phyloP scores from a whole-genome alignment of 2,113 vertebrate genomes.

The Taxidea taxus region DNA sequence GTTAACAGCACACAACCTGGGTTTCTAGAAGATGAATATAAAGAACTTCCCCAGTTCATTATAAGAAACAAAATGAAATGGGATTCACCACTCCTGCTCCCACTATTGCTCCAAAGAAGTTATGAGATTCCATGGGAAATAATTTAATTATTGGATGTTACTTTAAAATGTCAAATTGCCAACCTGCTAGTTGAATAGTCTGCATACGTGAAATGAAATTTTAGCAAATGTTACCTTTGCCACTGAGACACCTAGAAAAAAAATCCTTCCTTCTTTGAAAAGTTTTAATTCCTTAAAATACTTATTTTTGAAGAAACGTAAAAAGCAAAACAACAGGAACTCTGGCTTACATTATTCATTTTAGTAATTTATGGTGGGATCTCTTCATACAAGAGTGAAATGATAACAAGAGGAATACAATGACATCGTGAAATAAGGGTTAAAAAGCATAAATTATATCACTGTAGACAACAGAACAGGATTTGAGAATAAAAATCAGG shows the following conservation, averaged over 20 bases:
- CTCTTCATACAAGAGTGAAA: not conserved
- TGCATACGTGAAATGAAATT: conserved; percentile 1
- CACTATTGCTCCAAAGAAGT: conserved; percentile 14
- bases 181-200: conserved; percentile 29
- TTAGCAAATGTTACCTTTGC: conserved; percentile 21
- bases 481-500: not conserved
- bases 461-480: not conserved
- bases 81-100: conserved; percentile 15
- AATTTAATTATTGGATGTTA: conserved; percentile 29
- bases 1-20: not conserved
- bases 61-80: conserved; percentile 23
- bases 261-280: conserved; percentile 39
- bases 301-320: not conserved
- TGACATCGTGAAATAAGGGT: not conserved
- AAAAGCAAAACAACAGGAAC: conserved; percentile 23
- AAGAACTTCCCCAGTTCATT: not conserved
- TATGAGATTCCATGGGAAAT: not conserved
- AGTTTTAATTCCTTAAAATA: conserved; percentile 9
- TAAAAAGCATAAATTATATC: not conserved
- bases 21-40: conserved; percentile 13
- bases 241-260: not conserved
- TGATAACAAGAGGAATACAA: conserved; percentile 4
- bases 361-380: not conserved
- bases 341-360: not conserved
- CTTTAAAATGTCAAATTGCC: conserved; percentile 17